Conservation (phyloP, 2,888 invertebrate genomes). For the Lasioglossum pauxillum region DNA sequence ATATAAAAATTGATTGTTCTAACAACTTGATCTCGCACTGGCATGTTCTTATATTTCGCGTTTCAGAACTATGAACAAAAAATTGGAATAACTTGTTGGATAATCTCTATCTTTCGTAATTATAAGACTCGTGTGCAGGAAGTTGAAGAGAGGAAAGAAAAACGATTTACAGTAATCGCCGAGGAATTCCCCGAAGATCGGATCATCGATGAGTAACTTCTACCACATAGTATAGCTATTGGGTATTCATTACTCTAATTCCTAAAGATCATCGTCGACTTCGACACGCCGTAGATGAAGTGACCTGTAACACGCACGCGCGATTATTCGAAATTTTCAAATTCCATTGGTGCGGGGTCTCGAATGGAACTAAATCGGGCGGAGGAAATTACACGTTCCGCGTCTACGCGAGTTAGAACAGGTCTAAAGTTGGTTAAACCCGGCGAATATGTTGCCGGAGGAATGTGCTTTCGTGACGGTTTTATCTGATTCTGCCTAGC, state of each 20-base stretch:
- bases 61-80: neutral
- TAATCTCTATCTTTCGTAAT: neutral
- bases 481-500: conserved; percentile 38
- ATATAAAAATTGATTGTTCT: neutral
- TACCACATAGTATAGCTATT: neutral
- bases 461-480: conserved; percentile 47
- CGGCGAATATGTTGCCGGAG: conserved; percentile 17
- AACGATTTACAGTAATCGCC: neutral
- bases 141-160: neutral
- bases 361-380: conserved; percentile 36
- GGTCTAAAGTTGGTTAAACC: neutral
- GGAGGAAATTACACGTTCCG: conserved; percentile 42
- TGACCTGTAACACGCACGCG: conserved; percentile 25
- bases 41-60: too few relatives aligned
- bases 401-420: conserved; percentile 10
- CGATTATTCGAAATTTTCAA: conserved; percentile 28
- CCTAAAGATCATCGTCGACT: conserved; percentile 36
- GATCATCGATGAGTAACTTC: neutral
- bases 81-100: neutral
- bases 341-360: conserved; percentile 12
- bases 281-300: conserved; percentile 20
- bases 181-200: neutral
- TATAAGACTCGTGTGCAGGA: neutral
- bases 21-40: neutral
- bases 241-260: conserved; percentile 20